These are phyloP conservation scores for Cataglyphis livida DNA, from an alignment of 2,888 invertebrate species.

Conservation along the genomic window DNA sequence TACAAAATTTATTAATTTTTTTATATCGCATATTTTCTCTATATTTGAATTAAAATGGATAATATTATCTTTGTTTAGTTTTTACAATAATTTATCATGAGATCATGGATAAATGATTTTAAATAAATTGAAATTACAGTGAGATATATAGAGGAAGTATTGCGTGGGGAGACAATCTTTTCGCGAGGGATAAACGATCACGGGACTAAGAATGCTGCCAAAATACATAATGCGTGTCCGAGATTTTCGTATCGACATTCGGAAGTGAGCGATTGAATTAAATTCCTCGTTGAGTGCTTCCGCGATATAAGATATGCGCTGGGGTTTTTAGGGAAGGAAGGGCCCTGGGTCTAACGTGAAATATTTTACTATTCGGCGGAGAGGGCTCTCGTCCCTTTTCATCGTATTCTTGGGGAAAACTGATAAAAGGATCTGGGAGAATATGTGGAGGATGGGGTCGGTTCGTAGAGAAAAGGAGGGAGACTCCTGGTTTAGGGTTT, in stretches of 20 bases:
- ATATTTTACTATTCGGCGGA: slow-evolving; percentile 64
- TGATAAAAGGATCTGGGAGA: slow-evolving; percentile 64
- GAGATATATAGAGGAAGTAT: not conserved
- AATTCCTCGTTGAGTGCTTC: slow-evolving; percentile 57
- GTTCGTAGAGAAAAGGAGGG: slow-evolving; percentile 45
- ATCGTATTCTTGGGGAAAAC: slow-evolving; percentile 68
- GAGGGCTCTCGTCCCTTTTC: slow-evolving; percentile 64
- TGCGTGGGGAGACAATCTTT: not conserved
- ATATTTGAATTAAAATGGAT: not conserved
- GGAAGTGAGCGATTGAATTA: slow-evolving; percentile 66
- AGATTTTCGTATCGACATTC: slow-evolving; percentile 50
- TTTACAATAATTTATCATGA: not conserved
- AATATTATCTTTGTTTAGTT: slow-evolving; percentile 4
- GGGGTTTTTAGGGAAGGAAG: slow-evolving; percentile 20
- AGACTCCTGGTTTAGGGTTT: slow-evolving; percentile 60
- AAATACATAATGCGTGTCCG: slow-evolving; percentile 49
- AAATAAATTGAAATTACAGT: slow-evolving; percentile 1
- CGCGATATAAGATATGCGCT: slow-evolving; percentile 59
- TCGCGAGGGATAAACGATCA: not conserved
- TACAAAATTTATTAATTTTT: not conserved
- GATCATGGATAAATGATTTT: not conserved
- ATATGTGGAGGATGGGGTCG: slow-evolving; percentile 37
- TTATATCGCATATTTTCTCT: not conserved
- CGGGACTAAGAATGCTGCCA: slow-evolving; percentile 10
- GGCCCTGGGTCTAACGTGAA: slow-evolving; percentile 59